Conservation (phyloP, 2,797 vertebrate species). For the Cryptoprocta ferox region DNA sequence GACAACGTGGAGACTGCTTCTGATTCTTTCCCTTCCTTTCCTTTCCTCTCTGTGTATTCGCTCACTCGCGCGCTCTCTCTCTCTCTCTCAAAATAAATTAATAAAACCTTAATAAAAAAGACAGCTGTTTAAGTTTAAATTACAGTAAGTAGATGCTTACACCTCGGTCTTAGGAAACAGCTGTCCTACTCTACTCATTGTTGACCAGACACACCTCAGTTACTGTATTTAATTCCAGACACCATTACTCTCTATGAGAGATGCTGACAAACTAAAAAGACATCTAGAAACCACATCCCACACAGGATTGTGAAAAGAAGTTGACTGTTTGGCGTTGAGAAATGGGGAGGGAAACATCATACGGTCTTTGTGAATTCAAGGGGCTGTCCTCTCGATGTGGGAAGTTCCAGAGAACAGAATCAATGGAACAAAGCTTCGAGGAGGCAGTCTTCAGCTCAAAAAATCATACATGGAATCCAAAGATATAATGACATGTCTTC, state of each 20-base stretch:
- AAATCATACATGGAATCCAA: background rate
- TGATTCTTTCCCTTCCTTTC: too few species aligned
- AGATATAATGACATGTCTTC: background rate
- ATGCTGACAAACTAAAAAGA: background rate
- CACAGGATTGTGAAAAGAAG: background rate
- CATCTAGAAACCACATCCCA: background rate
- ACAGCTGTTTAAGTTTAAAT: background rate
- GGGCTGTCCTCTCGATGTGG: background rate
- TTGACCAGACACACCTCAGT: background rate
- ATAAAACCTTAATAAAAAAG: background rate
- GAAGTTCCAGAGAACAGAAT: background rate
- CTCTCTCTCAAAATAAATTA: too few species aligned
- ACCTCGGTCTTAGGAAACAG: background rate
- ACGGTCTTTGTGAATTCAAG: background rate
- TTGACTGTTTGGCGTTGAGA: background rate
- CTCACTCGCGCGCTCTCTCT: too few species aligned
- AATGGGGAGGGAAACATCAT: background rate
- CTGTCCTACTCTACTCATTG: background rate
- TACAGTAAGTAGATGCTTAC: background rate
- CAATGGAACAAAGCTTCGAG: background rate
- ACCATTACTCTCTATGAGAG: background rate
- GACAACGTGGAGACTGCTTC: too few species aligned
- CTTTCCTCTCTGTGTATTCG: too few species aligned
- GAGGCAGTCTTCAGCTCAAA: background rate
- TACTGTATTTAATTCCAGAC: background rate